Evolutionary conservation across 2,113 vertebrate genomes (phyloP), one percentile per base, ranked within the genome.

Genomic region (Lucifuga dentata): DNA sequence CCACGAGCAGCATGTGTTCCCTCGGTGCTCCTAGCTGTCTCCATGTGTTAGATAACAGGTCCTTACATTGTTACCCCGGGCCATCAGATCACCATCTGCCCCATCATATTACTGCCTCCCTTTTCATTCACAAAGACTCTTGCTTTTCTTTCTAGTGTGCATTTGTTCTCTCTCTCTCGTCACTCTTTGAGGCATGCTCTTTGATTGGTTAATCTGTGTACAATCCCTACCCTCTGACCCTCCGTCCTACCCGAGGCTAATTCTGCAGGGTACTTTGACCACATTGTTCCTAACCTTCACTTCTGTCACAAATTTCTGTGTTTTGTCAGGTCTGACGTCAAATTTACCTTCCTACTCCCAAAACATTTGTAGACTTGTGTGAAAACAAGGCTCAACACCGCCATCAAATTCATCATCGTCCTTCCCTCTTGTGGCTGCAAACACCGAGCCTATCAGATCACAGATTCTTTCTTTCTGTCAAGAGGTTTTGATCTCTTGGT

Each of bases 41-140:
- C 63, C 61, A 39, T 71, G n/a, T 29, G 69, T 86, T 90, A 88
- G 79, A 77, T 89, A 85, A 86, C 81, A 55, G 71, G 79, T 82
- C 71, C 62, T 89, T 73, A 71, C 83, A 90, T 73, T 70, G 58
- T 79, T 71, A 61, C 83, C 72, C 57, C n/a, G 1, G 74, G 88
- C 81, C 57, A 59, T 23, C 50, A 82, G 83, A 83, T 82, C 81
- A 50, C 87, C 87, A 91, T 88, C 81, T 90, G 88, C 85, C 86
- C 88, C 76, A 68, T 84, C 82, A 61, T 60, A 75, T 81, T 78
- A 76, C 63, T 26, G 50, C 67, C 39, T 63, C 53, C 48, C 68
- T 76, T 66, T 83, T 73, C 36, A 41, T 65, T 51, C 48, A 53
- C 60, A 16, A 24, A 5, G 48, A 48, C n/a, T 23, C 60, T 35